Evolutionary conservation across 2,113 vertebrate species (phyloP).

Genomic region (Camelus bactrianus): DNA sequence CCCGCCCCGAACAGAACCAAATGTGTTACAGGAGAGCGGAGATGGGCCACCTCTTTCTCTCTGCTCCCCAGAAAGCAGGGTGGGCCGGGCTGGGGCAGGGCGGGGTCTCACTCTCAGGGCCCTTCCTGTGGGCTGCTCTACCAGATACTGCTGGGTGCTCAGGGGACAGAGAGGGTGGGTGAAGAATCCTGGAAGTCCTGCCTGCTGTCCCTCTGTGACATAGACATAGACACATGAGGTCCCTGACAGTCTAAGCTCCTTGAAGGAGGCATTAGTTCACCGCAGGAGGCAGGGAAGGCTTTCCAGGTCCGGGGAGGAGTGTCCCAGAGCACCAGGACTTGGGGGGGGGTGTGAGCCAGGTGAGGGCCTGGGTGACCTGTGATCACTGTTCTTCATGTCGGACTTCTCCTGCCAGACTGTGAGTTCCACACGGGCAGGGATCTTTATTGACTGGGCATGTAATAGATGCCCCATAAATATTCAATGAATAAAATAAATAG

Average conservation of each 20-base stretch:
- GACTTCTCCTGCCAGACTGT: too few species aligned
- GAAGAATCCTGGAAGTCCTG: background rate
- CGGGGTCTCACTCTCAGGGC: background rate
- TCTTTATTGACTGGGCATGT: background rate
- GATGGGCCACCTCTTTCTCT: background rate
- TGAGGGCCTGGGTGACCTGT: background rate
- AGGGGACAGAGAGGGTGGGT: background rate
- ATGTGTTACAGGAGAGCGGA: accelerated
- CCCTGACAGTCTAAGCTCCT: background rate
- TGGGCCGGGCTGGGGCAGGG: accelerated
- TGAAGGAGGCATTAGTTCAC: background rate
- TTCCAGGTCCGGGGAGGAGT: background rate
- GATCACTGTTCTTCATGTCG: background rate
- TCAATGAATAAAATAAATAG: background rate
- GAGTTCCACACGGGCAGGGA: background rate
- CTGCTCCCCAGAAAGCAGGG: background rate
- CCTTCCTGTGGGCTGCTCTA: background rate
- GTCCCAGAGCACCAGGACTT: accelerated
- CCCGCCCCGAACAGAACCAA: accelerated
- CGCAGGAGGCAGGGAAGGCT: too few species aligned
- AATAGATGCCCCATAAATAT: background rate
- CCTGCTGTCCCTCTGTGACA: background rate
- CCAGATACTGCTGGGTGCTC: background rate
- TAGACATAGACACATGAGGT: background rate
- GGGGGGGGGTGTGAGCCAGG: background rate